A percentile compares a stretch with the other conserved stretches of the same genome.
These are phyloP conservation scores for Trachelus iudaicus DNA, from an alignment of 2,888 invertebrate genomes.

Conservation along the genomic window DNA sequence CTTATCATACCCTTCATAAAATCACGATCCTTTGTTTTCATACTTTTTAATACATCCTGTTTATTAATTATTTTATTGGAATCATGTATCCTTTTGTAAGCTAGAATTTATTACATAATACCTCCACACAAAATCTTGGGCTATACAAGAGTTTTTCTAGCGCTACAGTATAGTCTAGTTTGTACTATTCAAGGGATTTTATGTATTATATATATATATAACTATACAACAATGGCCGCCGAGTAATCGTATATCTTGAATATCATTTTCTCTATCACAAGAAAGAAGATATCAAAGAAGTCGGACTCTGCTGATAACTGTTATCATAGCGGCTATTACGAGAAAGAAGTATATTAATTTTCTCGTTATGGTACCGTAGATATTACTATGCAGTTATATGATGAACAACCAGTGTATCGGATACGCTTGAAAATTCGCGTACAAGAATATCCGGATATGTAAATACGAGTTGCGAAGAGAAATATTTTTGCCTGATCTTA, in stretches of 20 bases:
- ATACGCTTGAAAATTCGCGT: not conserved
- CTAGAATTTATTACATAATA: no score
- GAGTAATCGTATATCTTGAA: no score
- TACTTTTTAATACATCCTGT: no score
- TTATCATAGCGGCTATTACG: not conserved
- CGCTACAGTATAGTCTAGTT: no score
- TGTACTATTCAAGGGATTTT: not conserved
- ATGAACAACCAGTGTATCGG: not conserved
- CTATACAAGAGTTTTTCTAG: no score
- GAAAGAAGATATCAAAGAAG: no score
- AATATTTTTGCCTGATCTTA: not conserved
- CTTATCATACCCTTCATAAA: not conserved
- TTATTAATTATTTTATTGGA: no score
- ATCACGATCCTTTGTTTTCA: not conserved
- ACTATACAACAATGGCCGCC: no score
- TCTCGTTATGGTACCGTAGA: not conserved
- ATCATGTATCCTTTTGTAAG: no score
- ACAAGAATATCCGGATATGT: not conserved
- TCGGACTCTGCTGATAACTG: no score
- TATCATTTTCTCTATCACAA: no score
- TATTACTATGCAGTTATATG: not conserved
- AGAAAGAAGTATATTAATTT: not conserved
- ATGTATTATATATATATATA: not conserved
- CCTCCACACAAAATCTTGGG: no score
- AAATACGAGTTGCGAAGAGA: not conserved